phyloP scores from a whole-genome alignment of 2,888 invertebrate genomes.

The Eledone cirrhosa region DNA sequence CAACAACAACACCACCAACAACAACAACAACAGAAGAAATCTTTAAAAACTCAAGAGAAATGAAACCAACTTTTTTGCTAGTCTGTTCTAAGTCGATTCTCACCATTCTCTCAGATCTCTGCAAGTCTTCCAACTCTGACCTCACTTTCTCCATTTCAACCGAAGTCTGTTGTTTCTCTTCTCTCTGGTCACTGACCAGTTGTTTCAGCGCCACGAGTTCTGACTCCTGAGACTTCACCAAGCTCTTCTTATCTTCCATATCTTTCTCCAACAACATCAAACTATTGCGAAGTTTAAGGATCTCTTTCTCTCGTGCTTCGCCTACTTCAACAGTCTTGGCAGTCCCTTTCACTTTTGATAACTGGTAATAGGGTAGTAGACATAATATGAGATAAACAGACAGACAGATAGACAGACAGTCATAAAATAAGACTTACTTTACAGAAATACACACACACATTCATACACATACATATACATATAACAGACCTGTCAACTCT shows the following conservation, averaged over 20 bases:
- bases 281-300: slow-evolving; percentile 60
- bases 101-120: slow-evolving; percentile 63
- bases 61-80: slow-evolving; percentile 51
- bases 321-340: slow-evolving; percentile 53
- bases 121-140: slow-evolving; percentile 58
- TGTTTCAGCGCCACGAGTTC: slow-evolving; percentile 59
- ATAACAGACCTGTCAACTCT: too few relatives aligned
- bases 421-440: too few relatives aligned
- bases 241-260: slow-evolving; percentile 55
- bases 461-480: too few relatives aligned
- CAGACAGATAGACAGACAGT: too few relatives aligned
- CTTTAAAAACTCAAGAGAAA: too few relatives aligned
- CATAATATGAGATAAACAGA: too few relatives aligned
- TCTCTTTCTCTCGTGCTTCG: slow-evolving; percentile 62
- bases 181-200: slow-evolving; percentile 51
- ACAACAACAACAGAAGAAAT: too few relatives aligned
- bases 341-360: slow-evolving; percentile 5
- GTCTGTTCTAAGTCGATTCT: slow-evolving; percentile 63
- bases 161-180: slow-evolving; percentile 54
- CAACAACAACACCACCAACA: too few relatives aligned
- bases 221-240: slow-evolving; percentile 52
- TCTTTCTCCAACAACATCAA: slow-evolving; percentile 62
- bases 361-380: not conserved
- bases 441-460: too few relatives aligned
- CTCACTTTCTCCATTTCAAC: slow-evolving; percentile 52